Conservation (phyloP, 1,140 invertebrate species). For the Periplaneta americana region DNA sequence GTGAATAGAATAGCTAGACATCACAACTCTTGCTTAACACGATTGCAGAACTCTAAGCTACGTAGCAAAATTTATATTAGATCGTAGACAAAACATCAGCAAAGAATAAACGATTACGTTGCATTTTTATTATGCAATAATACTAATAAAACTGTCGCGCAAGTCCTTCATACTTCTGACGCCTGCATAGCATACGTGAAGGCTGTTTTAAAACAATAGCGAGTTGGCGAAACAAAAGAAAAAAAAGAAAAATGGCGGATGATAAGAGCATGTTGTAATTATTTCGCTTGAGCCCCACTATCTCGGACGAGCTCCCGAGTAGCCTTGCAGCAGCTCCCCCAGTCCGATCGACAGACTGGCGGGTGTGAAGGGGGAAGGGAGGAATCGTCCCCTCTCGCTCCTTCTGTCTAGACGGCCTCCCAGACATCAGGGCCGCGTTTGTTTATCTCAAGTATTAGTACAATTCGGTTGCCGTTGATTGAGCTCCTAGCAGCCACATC, state of each 20-base stretch:
- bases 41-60: background rate
- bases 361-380: background rate
- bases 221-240: too few relatives aligned
- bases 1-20: too few relatives aligned
- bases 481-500: background rate
- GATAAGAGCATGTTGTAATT: background rate
- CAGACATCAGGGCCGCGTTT: background rate
- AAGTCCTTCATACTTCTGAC: too few relatives aligned
- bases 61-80: background rate
- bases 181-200: too few relatives aligned
- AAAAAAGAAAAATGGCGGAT: background rate
- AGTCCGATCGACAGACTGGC: background rate
- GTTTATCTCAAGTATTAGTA: background rate
- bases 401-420: background rate
- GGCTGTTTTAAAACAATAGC: too few relatives aligned
- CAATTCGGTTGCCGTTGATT: background rate
- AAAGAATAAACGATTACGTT: background rate
- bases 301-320: background rate
- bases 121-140: too few relatives aligned
- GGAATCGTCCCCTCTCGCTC: background rate
- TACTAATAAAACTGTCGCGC: too few relatives aligned
- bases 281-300: background rate
- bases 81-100: background rate
- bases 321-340: background rate
- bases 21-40: background rate